These are phyloP conservation scores for Schlechtendalia chinensis DNA, from an alignment of 1,140 invertebrate species.

Conservation along the genomic window DNA sequence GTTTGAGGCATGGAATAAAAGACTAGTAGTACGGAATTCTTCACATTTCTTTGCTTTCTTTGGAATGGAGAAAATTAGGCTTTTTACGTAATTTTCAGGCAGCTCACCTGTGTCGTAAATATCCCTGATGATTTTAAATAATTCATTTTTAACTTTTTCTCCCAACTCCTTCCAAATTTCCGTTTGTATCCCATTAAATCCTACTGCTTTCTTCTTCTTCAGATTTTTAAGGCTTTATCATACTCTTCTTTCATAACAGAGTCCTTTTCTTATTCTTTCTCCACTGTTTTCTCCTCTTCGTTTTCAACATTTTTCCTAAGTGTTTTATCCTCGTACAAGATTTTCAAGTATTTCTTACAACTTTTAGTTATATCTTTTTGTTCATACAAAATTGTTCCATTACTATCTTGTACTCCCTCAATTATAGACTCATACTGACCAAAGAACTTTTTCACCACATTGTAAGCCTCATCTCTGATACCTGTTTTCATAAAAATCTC, in stretches of 20 bases:
- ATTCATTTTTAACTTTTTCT: neutral
- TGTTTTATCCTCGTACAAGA: slow-evolving; percentile 5
- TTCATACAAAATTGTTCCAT: slow-evolving; percentile 13
- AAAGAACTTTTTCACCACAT: slow-evolving; percentile 18
- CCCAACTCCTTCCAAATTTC: slow-evolving; percentile 33
- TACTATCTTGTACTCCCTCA: slow-evolving; percentile 31
- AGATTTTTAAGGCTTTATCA: slow-evolving; percentile 25
- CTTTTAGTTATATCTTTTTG: neutral
- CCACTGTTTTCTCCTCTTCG: neutral
- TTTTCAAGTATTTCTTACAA: slow-evolving; percentile 35
- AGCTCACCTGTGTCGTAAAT: neutral
- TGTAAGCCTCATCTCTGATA: neutral
- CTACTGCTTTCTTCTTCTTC: slow-evolving; percentile 42
- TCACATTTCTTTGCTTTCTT: slow-evolving; percentile 2
- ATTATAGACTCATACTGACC: neutral
- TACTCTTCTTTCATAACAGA: slow-evolving; percentile 31
- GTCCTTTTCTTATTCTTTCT: slow-evolving; percentile 5
- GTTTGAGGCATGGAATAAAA: too few relatives aligned
- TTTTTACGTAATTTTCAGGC: too few relatives aligned
- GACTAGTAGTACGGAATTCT: neutral
- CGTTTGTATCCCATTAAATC: neutral
- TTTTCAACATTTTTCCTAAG: slow-evolving; percentile 10
- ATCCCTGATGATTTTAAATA: neutral
- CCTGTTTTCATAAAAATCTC: neutral
- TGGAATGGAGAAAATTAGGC: too few relatives aligned